These are phyloP conservation scores for Digitonthophagus gazella DNA, from an alignment of 2,888 invertebrate genomes.

Conservation along the genomic window DNA sequence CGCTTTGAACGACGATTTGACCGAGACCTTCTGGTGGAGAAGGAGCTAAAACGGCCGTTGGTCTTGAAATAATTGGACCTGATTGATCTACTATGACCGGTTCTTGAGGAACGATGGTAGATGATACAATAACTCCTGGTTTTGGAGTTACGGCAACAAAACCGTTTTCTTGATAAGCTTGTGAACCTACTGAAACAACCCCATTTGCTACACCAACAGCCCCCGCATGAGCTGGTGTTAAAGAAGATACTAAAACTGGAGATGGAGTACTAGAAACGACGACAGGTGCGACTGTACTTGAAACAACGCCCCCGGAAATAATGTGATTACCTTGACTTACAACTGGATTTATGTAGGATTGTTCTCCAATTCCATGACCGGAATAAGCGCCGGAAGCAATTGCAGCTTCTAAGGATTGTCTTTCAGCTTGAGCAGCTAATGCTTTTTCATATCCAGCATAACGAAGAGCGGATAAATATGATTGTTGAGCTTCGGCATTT, in stretches of 20 bases:
- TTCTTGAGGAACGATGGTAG: not conserved
- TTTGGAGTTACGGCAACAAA: slow-evolving; percentile 16
- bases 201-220: not conserved
- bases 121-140: slow-evolving; percentile 2
- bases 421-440: slow-evolving; percentile 14
- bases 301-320: slow-evolving; percentile 22
- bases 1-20: slow-evolving; percentile 19
- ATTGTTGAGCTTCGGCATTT: slow-evolving; percentile 4
- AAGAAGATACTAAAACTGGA: slow-evolving; percentile 6
- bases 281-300: slow-evolving; percentile 23
- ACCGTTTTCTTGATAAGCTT: slow-evolving; percentile 8
- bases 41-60: slow-evolving; percentile 8
- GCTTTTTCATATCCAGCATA: slow-evolving; percentile 8
- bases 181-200: not conserved
- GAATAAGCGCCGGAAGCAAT: slow-evolving; percentile 6
- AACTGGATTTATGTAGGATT: slow-evolving; percentile 20
- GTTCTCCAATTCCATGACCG: slow-evolving; percentile 3
- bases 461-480: not conserved
- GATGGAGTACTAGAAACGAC: not conserved
- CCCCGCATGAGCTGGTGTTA: not conserved
- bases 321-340: slow-evolving; percentile 26
- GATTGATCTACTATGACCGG: not conserved
- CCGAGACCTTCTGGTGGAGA: not conserved
- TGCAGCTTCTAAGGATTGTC: slow-evolving; percentile 17
- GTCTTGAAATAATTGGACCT: not conserved